Evolutionary conservation across 1,140 invertebrate genomes (phyloP).

Genomic region (Bradynema listronoti): DNA sequence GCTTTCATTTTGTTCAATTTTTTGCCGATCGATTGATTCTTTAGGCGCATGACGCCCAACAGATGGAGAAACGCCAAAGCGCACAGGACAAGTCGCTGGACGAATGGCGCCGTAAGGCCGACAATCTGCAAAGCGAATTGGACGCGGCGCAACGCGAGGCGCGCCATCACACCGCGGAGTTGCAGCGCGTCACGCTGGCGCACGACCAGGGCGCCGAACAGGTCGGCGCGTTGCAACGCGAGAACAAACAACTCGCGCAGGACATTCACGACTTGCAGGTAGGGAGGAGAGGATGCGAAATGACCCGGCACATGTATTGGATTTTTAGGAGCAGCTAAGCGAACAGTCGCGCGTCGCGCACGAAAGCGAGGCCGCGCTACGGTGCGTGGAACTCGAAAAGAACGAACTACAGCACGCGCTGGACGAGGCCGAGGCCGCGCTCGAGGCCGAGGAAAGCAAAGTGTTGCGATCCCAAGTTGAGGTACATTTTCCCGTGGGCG

Average conservation of each 20-base stretch:
- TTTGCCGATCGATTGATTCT: no score
- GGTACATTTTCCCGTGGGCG: no score
- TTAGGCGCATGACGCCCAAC: slow-evolving; percentile 34
- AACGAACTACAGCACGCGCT: slow-evolving; percentile 96
- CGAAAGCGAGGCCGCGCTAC: slow-evolving; percentile 94
- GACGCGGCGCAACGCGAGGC: slow-evolving; percentile 97
- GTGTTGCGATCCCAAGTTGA: slow-evolving; percentile 82
- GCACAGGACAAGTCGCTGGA: slow-evolving; percentile 96
- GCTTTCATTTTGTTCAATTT: no score
- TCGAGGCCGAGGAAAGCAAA: slow-evolving; percentile 97
- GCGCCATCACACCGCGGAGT: slow-evolving; percentile 95
- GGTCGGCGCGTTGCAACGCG: slow-evolving; percentile 61
- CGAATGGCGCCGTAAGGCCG: slow-evolving; percentile 99
- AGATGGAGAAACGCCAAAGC: slow-evolving; percentile 98
- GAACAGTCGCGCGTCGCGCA: slow-evolving; percentile 85
- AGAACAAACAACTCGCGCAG: slow-evolving; percentile 48
- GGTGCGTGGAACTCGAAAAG: slow-evolving; percentile 95
- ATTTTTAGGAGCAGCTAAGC: slow-evolving; percentile 91
- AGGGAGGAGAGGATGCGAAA: neutral
- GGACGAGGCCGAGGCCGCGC: slow-evolving; percentile 94
- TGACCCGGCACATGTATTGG: slow-evolving; percentile 64
- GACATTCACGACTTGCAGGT: slow-evolving; percentile 62
- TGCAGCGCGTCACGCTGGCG: slow-evolving; percentile 93
- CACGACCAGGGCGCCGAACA: slow-evolving; percentile 90
- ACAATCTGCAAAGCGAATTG: slow-evolving; percentile 89